Conservation (phyloP, 2,888 invertebrate species). For the Plagodis pulveraria region DNA sequence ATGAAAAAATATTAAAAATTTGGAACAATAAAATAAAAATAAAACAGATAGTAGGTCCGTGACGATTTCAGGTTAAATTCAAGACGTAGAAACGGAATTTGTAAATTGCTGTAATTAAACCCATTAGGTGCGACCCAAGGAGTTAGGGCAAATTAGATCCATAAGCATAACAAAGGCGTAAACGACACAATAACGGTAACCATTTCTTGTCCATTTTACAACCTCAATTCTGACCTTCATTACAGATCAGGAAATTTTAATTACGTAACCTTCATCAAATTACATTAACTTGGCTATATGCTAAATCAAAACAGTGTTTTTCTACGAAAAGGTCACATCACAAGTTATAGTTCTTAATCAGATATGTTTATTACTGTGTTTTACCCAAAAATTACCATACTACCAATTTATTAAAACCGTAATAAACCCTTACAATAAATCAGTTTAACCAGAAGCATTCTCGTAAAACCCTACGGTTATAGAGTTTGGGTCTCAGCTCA, state of each 20-base stretch:
- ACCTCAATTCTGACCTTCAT: neutral
- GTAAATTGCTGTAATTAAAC: constrained; percentile 16
- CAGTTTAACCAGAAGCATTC: constrained; percentile 26
- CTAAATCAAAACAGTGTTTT: too few species aligned
- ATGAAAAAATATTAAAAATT: too few species aligned
- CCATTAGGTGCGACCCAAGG: constrained; percentile 15
- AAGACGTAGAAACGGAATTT: constrained; percentile 19
- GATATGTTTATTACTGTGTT: neutral
- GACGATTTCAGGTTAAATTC: constrained; percentile 1
- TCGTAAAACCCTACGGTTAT: constrained; percentile 29
- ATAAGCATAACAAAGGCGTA: constrained; percentile 12
- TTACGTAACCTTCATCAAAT: too few species aligned
- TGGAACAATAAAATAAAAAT: too few species aligned
- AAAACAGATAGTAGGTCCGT: neutral
- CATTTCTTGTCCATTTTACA: constrained; percentile 2
- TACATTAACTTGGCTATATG: too few species aligned
- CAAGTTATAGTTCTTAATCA: too few species aligned
- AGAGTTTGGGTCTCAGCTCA: constrained; percentile 22
- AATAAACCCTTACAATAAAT: constrained; percentile 24
- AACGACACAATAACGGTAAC: constrained; percentile 11
- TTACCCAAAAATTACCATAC: constrained; percentile 8
- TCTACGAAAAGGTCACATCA: too few species aligned
- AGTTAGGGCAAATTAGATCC: constrained; percentile 15
- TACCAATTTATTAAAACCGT: constrained; percentile 24
- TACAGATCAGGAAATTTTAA: too few species aligned